Evolutionary conservation across 2,888 invertebrate species (phyloP).

Genomic region (Parnassius orleans): DNA sequence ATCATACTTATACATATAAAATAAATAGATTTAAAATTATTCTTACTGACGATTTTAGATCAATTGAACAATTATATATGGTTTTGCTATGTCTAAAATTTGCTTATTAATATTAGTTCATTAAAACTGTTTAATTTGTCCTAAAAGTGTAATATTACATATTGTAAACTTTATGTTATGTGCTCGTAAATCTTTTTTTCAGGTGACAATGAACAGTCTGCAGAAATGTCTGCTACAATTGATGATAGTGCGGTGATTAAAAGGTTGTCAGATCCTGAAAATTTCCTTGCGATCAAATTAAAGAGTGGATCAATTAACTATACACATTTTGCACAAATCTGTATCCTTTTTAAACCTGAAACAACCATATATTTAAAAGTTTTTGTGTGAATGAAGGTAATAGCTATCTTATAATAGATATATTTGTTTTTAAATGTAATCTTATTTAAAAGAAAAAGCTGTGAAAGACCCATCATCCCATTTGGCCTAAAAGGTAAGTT

Average conservation of each 20-base stretch:
- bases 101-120: not conserved
- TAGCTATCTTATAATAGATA: too few relatives aligned
- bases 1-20: too few relatives aligned
- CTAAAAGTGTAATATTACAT: not conserved
- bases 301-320: slow-evolving; percentile 87
- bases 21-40: too few relatives aligned
- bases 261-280: slow-evolving; percentile 78
- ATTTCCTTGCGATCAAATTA: slow-evolving; percentile 89
- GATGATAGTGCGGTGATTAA: slow-evolving; percentile 80
- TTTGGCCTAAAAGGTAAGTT: too few relatives aligned
- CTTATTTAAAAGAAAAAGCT: too few relatives aligned
- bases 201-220: slow-evolving; percentile 89
- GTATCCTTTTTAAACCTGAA: slow-evolving; percentile 85
- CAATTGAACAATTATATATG: not conserved
- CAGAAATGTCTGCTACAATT: slow-evolving; percentile 83
- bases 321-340: slow-evolving; percentile 90
- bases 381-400: too few relatives aligned
- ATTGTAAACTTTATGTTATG: too few relatives aligned
- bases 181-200: slow-evolving; percentile 16
- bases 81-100: not conserved
- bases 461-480: too few relatives aligned
- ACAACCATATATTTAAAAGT: not conserved
- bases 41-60: too few relatives aligned
- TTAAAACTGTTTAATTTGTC: not conserved
- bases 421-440: too few relatives aligned